Evolutionary conservation across 1,140 invertebrate genomes (phyloP), one percentile per base, ranked within the genome.

Genomic region (Hypsibius dujardini): DNA sequence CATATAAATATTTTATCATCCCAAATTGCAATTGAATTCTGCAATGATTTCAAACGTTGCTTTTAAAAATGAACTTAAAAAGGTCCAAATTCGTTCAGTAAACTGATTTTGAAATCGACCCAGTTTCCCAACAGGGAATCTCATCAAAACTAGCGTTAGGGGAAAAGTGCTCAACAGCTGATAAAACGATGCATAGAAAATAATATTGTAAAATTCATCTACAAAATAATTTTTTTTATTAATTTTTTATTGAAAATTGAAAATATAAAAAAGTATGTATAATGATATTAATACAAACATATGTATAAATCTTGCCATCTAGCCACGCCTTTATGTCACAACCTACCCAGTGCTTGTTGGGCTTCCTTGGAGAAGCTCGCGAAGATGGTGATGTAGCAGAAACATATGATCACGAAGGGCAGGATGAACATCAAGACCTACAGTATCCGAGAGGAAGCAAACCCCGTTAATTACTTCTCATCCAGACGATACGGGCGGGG

Each of bases 351-450:
- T 12, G 62, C 62, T 67, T 67, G 62, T 42, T 67, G 62, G 3
- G 62, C 62, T 45, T 67, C 62, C 62, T 67, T 67, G 12, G 62
- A 15, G 45, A 67, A 67, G 62, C 62, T 67, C 12, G 62, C 62
- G 69, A 90, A 86, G 14, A 89, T 90, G 47, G 84, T 85, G 3
- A 87, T 83, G 75, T 91, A 91, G 1, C 87, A 88, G 1, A 82
- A 81, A 1, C 87, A 81, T 45, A 90, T 82, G 73, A 89, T 86
- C 69, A 85, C 75, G 1, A 91, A 79, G 1, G 89, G 89, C 69
- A 90, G 75, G 45, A 90, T 79, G 75, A 90, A 91, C 83, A 88
- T 89, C 73, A 87, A 85, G n/a, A 90, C 12, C 1, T 90, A 78
- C 14, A 86, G 87, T 69, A 89, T 81, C 1, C 85, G 85, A 1